Percentiles rank a stretch among this genome's conserved stretches.
Conservation (phyloP, 2,888 invertebrate species). For the Mythimna lalbum region DNA sequence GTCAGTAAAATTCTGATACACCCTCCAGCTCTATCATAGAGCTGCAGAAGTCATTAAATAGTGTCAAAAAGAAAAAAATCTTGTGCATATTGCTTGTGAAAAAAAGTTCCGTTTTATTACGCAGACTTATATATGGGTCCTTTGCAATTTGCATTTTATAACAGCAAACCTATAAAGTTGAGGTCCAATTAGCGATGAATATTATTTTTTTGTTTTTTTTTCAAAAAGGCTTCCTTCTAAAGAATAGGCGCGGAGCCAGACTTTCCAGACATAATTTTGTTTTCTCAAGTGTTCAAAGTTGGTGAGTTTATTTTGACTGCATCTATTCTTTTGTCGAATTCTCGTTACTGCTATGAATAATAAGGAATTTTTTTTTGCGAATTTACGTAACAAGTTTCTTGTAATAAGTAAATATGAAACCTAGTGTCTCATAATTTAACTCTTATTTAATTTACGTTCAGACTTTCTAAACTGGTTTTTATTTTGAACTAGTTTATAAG, state of each 20-base stretch:
- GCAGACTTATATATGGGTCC: background rate
- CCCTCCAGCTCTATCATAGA: no score
- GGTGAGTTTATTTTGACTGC: slow-evolving; percentile 12
- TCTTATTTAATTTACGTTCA: slow-evolving; percentile 5
- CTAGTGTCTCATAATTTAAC: slow-evolving; percentile 3
- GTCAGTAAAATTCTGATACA: no score
- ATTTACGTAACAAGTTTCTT: slow-evolving; percentile 3
- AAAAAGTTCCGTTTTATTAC: background rate
- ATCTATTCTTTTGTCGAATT: slow-evolving; percentile 24
- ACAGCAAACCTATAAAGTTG: slow-evolving; percentile 6
- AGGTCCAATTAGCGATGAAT: slow-evolving; percentile 33
- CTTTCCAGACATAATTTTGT: slow-evolving; percentile 17
- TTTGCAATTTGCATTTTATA: slow-evolving; percentile 3
- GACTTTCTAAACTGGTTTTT: slow-evolving; percentile 21
- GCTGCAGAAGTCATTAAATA: no score
- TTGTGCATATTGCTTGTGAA: background rate
- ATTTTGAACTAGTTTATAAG: background rate
- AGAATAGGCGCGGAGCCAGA: slow-evolving; percentile 25
- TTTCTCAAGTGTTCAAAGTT: slow-evolving; percentile 30
- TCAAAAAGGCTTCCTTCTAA: background rate
- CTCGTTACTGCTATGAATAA: slow-evolving; percentile 22
- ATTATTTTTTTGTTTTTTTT: background rate
- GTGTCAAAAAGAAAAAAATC: no score
- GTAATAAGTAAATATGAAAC: slow-evolving; percentile 9
- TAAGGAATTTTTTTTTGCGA: slow-evolving; percentile 22